Evolutionary conservation across 2,888 invertebrate species (phyloP).

Genomic region (Caprella mutica): DNA sequence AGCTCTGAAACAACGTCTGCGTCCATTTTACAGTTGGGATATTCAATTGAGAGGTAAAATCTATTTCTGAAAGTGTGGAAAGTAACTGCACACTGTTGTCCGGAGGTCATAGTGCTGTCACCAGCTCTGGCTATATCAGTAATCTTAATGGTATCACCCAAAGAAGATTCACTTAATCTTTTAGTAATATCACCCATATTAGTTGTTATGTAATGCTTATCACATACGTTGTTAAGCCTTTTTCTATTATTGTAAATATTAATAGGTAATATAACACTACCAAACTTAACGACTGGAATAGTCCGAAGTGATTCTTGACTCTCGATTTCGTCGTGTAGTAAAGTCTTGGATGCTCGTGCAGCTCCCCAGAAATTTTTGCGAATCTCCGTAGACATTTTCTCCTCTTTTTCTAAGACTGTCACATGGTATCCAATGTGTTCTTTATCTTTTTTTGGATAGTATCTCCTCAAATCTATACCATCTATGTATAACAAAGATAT

Average conservation of each 20-base stretch:
- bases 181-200: constrained; percentile 29
- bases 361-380: constrained; percentile 16
- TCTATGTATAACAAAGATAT: constrained; percentile 17
- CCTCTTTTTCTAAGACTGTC: constrained; percentile 20
- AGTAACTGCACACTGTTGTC: constrained; percentile 20
- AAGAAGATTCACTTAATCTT: constrained; percentile 14
- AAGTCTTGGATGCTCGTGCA: constrained; percentile 1
- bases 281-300: constrained; percentile 9
- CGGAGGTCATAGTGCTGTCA: constrained; percentile 15
- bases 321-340: constrained; percentile 6
- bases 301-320: background rate
- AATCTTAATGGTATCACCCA: constrained; percentile 16
- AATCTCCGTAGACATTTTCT: background rate
- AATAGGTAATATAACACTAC: constrained; percentile 16
- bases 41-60: constrained; percentile 26
- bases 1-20: constrained; percentile 13
- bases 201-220: constrained; percentile 27
- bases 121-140: constrained; percentile 19
- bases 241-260: constrained; percentile 17
- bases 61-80: constrained; percentile 26
- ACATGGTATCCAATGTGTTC: constrained; percentile 24
- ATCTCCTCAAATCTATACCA: constrained; percentile 24
- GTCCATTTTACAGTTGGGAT: constrained; percentile 25
- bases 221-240: constrained; percentile 15
- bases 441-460: constrained; percentile 13